Base-by-base conservation (phyloP, 2,797 vertebrate species). In the Sorex maritimensis region DNA sequence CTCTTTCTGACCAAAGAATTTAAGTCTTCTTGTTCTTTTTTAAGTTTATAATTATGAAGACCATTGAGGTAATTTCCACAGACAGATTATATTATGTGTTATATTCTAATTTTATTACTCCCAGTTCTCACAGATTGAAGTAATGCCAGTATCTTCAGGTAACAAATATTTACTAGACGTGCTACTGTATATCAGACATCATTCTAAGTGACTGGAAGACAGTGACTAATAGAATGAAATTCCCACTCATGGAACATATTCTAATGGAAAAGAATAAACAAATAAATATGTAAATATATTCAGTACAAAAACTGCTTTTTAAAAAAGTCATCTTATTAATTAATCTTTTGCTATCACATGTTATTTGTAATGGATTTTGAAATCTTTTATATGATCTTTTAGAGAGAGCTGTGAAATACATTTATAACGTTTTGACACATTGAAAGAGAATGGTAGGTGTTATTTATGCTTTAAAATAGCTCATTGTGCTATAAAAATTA, bases 271-370 rank as follows among this genome's bases (percentile, higher is more conserved):
- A 69, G 13, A 55, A 80, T 23, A 88, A 61, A 38, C 7, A 46
- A 26, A 75, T 21, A 73, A 91, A 34, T 15, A 49, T 4, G 6
- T 55, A 72, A 93, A 19, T 26, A 74, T 65, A 81, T 21, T 90
- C 49, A 85, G 30, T 52, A 15, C 41, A 41, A 24, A 79, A 2
- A 85, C 17, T 55, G 15, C 7, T 17, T 55, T 55, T 55, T 55
- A 2, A 44, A 24, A 30, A 28, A 83, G 86, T 7, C 30, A 82
- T 7, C 89, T 90, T 12, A 52, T 5, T 46, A 67, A 81, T 80
- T 81, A 93, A 79, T 75, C 26, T n/a, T 94, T 84, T 5, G 63
- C 26, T 26, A 69, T 74, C 30, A 78, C 49, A 88, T 69, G 87
- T 89, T 81, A 90, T 28, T 77, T 78, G 4, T 46, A 84, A 26